Evolutionary conservation across 2,888 invertebrate species (phyloP).

Genomic region (Abrostola tripartita): DNA sequence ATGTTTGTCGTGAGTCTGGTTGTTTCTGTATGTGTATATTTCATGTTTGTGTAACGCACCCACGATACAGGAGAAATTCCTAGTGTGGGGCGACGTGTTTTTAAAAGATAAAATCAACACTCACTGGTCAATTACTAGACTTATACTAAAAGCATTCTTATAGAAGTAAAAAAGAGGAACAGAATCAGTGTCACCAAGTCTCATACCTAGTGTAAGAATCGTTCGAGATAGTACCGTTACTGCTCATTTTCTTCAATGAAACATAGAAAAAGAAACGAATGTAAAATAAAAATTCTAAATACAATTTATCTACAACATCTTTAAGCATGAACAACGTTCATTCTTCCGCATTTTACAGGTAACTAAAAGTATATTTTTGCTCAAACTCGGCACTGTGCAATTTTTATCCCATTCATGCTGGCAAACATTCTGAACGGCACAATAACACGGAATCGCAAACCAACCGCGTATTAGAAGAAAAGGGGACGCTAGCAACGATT

Average conservation of each 20-base stretch:
- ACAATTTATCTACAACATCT: conserved; percentile 25
- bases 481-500: conserved; percentile 65
- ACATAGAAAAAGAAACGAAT: conserved; percentile 6
- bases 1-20: too few relatives aligned
- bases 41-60: too few relatives aligned
- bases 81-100: too few relatives aligned
- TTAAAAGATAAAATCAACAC: too few relatives aligned
- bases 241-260: background rate
- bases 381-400: conserved; percentile 43
- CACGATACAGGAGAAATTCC: too few relatives aligned
- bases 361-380: conserved; percentile 49
- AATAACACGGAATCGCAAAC: conserved; percentile 62
- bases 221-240: too few relatives aligned
- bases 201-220: too few relatives aligned
- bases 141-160: too few relatives aligned
- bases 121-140: too few relatives aligned
- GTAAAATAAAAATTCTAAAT: conserved; percentile 30
- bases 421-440: conserved; percentile 61
- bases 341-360: conserved; percentile 35
- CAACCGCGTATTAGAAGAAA: conserved; percentile 62
- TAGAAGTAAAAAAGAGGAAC: too few relatives aligned
- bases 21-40: too few relatives aligned
- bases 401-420: conserved; percentile 54
- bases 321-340: conserved; percentile 25
- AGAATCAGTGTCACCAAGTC: too few relatives aligned